These are phyloP conservation scores for Thera britannica DNA, from an alignment of 2,888 invertebrate species.

Conservation along the genomic window DNA sequence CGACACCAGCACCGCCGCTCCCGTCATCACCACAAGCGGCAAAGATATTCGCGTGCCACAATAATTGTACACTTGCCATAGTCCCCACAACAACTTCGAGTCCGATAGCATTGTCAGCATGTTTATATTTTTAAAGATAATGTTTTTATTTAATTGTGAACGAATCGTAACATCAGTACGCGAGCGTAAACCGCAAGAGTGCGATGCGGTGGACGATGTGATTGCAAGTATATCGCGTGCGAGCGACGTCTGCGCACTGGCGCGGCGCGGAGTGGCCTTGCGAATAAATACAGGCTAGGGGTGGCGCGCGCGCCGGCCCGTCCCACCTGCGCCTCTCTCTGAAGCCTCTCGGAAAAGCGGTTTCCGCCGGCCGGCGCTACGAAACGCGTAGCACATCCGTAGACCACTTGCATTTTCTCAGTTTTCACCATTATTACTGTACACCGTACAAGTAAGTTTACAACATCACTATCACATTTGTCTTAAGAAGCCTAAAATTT, in stretches of 20 bases:
- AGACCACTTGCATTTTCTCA: constrained; percentile 50
- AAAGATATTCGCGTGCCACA: constrained; percentile 70
- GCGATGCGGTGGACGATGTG: constrained; percentile 63
- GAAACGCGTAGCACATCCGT: constrained; percentile 65
- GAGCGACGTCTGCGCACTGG: constrained; percentile 81
- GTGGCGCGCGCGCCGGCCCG: constrained; percentile 66
- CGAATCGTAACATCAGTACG: constrained; percentile 69
- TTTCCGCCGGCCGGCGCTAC: constrained; percentile 50
- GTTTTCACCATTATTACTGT: constrained; percentile 16
- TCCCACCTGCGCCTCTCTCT: constrained; percentile 51
- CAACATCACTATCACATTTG: neutral
- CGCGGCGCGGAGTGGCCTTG: constrained; percentile 81
- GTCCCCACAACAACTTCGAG: constrained; percentile 83
- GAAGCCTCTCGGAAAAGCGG: constrained; percentile 30
- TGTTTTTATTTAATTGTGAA: constrained; percentile 52
- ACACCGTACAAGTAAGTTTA: neutral
- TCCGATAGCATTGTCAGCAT: constrained; percentile 71
- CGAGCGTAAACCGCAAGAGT: constrained; percentile 68
- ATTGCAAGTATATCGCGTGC: constrained; percentile 72
- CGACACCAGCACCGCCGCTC: constrained; percentile 78
- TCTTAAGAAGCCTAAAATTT: neutral
- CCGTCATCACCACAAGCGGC: constrained; percentile 77
- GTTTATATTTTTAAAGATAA: constrained; percentile 50
- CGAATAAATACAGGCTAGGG: constrained; percentile 78
- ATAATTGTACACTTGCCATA: constrained; percentile 76